Evolutionary conservation across 2,113 vertebrate genomes (phyloP), one percentile per base, ranked within the genome.

Genomic region (Sinocyclocheilus anophthalmus): DNA sequence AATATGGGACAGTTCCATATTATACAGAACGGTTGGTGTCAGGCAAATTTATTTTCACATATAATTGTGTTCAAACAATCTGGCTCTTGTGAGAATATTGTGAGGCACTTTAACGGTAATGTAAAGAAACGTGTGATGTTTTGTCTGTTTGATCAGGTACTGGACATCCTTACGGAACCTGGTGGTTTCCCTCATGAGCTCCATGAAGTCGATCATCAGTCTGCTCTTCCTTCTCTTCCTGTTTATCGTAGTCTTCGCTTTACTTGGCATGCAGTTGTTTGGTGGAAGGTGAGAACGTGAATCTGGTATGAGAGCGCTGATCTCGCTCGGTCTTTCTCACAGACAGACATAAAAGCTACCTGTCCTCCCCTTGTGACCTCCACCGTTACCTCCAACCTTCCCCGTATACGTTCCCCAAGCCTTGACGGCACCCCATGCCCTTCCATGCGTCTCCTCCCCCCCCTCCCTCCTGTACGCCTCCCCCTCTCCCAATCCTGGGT

Each of bases 171-270:
- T 96, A 84, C 93, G 95, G 86, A 96, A 96, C 92, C 87, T 96
- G 90, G 95, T 96, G 11, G 95, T 95, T 63, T 96, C 95, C 50
- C 93, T 96, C 63, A 95, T 96, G 95, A 96, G 95, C 92, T 96
- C 95, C 88, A 95, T 96, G 95, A 95, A 95, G 92, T 96, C 95
- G 87, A 96, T 96, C 59, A 95, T 95, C 91, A 95, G 95, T 78
- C 90, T 96, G 86, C 94, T 96, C 57, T 95, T 96, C 78, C 94
- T 96, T 24, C 94, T 96, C 88, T 96, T 96, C 90, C 94, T 96
- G 88, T 96, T 95, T 85, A 92, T 94, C 4, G 95, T 95, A 50
- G 95, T 95, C 70, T 95, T 95, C 30, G 95, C 95, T 84, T 91
- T 96, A 48, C 91, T 95, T 59, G 95, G 95, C 73, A 95, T 95